Conservation (phyloP, 2,113 vertebrate species). For the Tychaedon coryphoeus region DNA sequence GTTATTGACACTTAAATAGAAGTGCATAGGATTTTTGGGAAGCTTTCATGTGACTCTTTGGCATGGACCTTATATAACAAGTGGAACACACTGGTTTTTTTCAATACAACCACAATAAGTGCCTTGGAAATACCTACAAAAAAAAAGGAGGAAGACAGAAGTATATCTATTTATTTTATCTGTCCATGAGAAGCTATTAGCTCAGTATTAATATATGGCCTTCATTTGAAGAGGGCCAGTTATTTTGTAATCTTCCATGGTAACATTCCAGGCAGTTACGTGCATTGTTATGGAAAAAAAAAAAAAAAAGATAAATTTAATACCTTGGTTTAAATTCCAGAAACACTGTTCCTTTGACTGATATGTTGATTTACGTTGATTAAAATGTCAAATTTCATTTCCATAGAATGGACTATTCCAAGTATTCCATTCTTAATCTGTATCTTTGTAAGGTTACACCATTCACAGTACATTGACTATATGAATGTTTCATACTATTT, state of each 20-base stretch:
- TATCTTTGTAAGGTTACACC: constrained; percentile 26
- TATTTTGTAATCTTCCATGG: not conserved
- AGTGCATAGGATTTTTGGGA: constrained; percentile 43
- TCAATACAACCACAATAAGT: not conserved
- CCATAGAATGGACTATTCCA: not conserved
- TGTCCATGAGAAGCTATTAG: not conserved
- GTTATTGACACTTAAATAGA: constrained; percentile 45
- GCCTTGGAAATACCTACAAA: not conserved
- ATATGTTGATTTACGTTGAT: constrained; percentile 11
- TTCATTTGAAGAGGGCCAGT: not conserved
- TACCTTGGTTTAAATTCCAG: not conserved
- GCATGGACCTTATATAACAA: constrained; percentile 42
- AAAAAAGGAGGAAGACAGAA: not conserved
- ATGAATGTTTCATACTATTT: constrained; percentile 57
- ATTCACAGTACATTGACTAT: constrained; percentile 30
- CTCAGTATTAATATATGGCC: not conserved
- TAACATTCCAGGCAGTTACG: not conserved
- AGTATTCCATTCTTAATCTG: not conserved
- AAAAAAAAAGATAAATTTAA: not conserved
- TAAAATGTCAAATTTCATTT: constrained; percentile 25
- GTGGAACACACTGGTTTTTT: not conserved
- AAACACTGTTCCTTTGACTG: not conserved
- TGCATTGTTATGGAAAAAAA: not conserved
- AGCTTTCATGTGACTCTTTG: constrained; percentile 36
- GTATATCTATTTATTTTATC: not conserved